phyloP scores from a whole-genome alignment of 2,888 invertebrate species.

The Orthonevra nobilis region DNA sequence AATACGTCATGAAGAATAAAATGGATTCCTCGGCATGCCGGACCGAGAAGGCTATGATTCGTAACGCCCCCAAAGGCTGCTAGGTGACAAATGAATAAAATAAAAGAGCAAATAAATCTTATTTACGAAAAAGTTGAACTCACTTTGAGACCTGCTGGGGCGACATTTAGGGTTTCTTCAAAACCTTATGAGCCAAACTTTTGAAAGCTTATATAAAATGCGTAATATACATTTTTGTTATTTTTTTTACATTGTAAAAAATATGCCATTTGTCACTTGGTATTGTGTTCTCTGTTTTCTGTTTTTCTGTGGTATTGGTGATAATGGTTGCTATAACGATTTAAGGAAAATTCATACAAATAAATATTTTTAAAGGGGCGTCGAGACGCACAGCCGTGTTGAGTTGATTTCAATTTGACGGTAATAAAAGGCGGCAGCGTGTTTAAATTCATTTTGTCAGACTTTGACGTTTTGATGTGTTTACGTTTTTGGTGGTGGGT shows the following conservation, averaged over 20 bases:
- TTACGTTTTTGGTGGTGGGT: background rate
- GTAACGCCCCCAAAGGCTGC: constrained; percentile 2
- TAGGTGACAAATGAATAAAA: constrained; percentile 58
- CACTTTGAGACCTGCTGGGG: constrained; percentile 7
- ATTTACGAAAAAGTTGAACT: constrained; percentile 45
- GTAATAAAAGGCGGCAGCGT: constrained; percentile 1
- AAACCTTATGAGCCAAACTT: background rate
- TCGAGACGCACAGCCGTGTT: background rate
- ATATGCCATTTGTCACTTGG: constrained; percentile 40
- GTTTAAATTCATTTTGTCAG: too few relatives aligned
- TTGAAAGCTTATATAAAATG: too few relatives aligned
- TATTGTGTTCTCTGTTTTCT: background rate
- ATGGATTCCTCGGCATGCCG: constrained; percentile 2
- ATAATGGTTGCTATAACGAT: too few relatives aligned
- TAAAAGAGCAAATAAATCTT: constrained; percentile 59
- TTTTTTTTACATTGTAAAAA: background rate
- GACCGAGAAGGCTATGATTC: constrained; percentile 36
- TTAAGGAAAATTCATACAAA: too few relatives aligned
- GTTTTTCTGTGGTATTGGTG: background rate
- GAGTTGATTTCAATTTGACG: constrained; percentile 24
- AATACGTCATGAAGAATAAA: background rate
- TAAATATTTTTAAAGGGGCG: too few relatives aligned
- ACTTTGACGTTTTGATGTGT: too few relatives aligned
- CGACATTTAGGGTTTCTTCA: constrained; percentile 5
- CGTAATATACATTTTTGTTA: background rate